phyloP scores from a whole-genome alignment of 2,113 vertebrate genomes.

The Illadopsis cleaveri region DNA sequence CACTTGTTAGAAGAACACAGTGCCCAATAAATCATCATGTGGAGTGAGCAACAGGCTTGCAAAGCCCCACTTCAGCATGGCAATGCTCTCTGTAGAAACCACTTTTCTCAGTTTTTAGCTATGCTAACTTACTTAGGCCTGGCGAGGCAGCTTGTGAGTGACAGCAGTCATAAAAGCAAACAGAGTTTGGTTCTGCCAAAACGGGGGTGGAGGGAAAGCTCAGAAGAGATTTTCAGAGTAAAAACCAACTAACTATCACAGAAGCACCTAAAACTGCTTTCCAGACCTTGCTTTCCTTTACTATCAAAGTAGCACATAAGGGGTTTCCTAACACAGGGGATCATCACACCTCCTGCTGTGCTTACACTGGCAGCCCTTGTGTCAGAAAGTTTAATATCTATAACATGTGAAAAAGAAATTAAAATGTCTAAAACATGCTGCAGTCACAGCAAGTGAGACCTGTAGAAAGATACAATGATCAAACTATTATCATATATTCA shows the following conservation, averaged over 20 bases:
- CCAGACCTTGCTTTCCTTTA: neutral
- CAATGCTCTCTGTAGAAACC: neutral
- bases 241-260: neutral
- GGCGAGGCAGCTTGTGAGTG: neutral
- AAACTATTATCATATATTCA: neutral
- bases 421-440: neutral
- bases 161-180: neutral
- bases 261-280: neutral
- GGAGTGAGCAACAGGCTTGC: neutral
- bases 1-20: neutral
- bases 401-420: neutral
- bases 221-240: neutral
- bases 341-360: neutral
- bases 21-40: neutral
- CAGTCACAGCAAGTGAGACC: neutral
- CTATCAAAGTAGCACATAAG: neutral
- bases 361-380: neutral
- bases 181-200: neutral
- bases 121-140: neutral
- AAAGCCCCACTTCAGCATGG: neutral
- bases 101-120: neutral
- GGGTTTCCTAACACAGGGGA: neutral
- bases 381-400: neutral
- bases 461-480: neutral
- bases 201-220: neutral